Base-by-base conservation (phyloP, 2,113 vertebrate species). In the Oceanites oceanicus region DNA sequence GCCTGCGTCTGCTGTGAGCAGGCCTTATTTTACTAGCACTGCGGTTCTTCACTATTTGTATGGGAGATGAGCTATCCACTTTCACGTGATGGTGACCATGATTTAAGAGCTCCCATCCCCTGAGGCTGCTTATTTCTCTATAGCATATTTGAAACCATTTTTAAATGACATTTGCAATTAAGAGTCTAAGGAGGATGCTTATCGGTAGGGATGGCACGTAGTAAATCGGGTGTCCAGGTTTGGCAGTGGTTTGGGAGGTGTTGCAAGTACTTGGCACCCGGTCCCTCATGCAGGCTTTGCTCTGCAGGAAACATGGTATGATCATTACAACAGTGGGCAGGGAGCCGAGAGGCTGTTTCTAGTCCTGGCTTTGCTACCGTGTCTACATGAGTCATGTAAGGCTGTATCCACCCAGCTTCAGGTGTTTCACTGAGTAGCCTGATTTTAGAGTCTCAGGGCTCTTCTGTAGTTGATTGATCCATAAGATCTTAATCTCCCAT, bases 241-340 rank as follows among this genome's bases (percentile, higher is more conserved):
- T 82, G 66, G 62, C 32, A 55, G 30, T 17, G 58, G 8, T 74
- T 66, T 27, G 16, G 36, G 29, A 77, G 27, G 10, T 70, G 21
- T 8, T 70, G 58, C 23, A n/a, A 56, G 9, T 50, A 73, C 13
- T 20, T 42, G 42, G n/a, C 3, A 0, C 10, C 0, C 0, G 45
- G n/a, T 45, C 40, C 40, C 12, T 89, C 63, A 13, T 5, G 7
- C 11, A 88, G 47, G 5, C 9, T 70, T 65, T 85, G 34, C 36
- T 76, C 36, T 70, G 40, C 61, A 25, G 42, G 42, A 71, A 47
- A 27, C 25, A 16, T 1, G 4, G 7, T 22, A 2, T 10, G 34
- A 45, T 40, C 56, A 11, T 58, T 52, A 27, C 42, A 78, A 8
- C 5, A 4, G 36, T 36, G 20, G 29, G 40, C 66, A 88, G 42